A percentile compares a stretch with the other conserved stretches of the same genome.
These are phyloP conservation scores for Orientallactaga bullata DNA, from an alignment of 2,113 vertebrate genomes.

Conservation along the genomic window DNA sequence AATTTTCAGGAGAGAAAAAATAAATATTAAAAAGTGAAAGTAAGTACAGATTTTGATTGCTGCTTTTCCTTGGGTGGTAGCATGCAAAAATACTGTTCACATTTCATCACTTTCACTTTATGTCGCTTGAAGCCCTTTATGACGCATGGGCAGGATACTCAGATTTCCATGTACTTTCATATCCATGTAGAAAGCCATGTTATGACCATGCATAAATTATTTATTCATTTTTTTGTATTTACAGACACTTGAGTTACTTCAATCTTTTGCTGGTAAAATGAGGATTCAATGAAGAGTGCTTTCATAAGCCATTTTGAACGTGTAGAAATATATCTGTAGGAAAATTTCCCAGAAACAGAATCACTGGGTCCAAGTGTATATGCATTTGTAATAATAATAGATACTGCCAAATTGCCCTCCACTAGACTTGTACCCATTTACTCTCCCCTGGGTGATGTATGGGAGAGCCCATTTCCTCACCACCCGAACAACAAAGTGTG, in stretches of 20 bases:
- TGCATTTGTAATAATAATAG: slow-evolving; percentile 56
- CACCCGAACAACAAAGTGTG: slow-evolving; percentile 44
- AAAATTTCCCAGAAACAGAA: slow-evolving; percentile 53
- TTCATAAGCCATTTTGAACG: slow-evolving; percentile 35
- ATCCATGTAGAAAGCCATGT: slow-evolving; percentile 15
- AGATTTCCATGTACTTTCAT: neutral
- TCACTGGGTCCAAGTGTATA: neutral
- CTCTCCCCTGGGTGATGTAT: neutral
- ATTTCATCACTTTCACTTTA: neutral
- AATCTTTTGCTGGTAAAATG: slow-evolving; percentile 18
- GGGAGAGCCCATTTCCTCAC: neutral
- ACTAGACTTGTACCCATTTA: neutral
- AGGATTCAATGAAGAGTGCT: neutral
- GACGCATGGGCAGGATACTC: neutral
- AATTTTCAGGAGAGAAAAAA: neutral
- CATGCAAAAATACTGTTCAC: neutral
- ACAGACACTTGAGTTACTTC: slow-evolving; percentile 10
- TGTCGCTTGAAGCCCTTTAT: neutral
- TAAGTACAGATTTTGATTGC: neutral
- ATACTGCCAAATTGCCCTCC: neutral
- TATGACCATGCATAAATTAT: neutral
- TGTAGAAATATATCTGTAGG: slow-evolving; percentile 8
- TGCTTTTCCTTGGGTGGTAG: neutral
- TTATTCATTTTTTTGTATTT: slow-evolving; percentile 33
- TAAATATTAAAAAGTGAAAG: slow-evolving; percentile 25